Percentiles rank a stretch among this genome's conserved stretches.
These are phyloP conservation scores for Amblyraja radiata DNA, from an alignment of 2,797 vertebrate genomes.

Conservation along the genomic window DNA sequence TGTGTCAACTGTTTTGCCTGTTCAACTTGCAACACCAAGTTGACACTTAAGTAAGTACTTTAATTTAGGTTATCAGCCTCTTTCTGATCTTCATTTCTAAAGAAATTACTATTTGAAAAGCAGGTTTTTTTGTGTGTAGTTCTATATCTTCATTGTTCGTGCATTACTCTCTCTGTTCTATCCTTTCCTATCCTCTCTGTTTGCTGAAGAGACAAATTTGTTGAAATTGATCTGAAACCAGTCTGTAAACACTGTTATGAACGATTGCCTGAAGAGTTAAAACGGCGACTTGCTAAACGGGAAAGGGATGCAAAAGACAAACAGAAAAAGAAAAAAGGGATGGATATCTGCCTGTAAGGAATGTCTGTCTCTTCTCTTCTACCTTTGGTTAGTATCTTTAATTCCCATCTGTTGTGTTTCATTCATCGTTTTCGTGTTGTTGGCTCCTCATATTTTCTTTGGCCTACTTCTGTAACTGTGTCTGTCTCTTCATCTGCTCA, in stretches of 20 bases:
- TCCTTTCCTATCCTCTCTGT: constrained; percentile 42
- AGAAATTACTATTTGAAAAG: neutral
- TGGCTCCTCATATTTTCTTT: neutral
- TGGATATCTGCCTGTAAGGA: constrained; percentile 35
- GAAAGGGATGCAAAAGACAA: constrained; percentile 82
- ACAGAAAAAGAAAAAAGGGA: constrained; percentile 51
- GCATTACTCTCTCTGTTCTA: constrained; percentile 38
- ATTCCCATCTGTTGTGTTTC: neutral
- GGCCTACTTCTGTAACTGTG: neutral
- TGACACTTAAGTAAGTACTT: constrained; percentile 94
- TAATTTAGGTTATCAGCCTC: neutral
- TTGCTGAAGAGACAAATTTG: constrained; percentile 89
- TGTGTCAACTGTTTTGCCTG: constrained; percentile 96
- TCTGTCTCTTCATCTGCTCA: neutral
- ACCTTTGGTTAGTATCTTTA: constrained; percentile 71
- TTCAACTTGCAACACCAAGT: constrained; percentile 93
- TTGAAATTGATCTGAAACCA: constrained; percentile 97
- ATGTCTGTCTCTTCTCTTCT: constrained; percentile 52
- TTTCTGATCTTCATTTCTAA: neutral
- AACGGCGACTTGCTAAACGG: constrained; percentile 79
- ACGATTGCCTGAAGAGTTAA: constrained; percentile 90
- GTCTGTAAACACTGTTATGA: constrained; percentile 97
- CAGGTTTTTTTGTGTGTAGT: constrained; percentile 48
- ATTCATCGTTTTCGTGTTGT: neutral
- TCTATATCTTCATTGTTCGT: constrained; percentile 23